These are phyloP conservation scores for Ridgeia piscesae DNA, from an alignment of 1,140 invertebrate genomes.

Conservation along the genomic window DNA sequence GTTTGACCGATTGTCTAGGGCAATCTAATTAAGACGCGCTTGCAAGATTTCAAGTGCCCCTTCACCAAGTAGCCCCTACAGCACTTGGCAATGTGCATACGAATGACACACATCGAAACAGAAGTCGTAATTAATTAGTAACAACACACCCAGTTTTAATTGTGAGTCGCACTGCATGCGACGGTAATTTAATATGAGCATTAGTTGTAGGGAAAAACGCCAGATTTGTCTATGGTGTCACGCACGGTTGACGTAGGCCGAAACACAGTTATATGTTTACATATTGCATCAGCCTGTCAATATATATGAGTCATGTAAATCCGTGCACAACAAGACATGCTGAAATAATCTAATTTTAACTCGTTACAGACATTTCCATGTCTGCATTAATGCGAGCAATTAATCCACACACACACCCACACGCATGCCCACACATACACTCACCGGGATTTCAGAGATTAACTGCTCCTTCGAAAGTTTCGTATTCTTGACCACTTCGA, in stretches of 20 bases:
- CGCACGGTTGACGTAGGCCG: too few species aligned
- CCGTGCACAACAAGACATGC: too few species aligned
- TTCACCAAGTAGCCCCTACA: not conserved
- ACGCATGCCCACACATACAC: too few species aligned
- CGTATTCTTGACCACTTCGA: constrained; percentile 78
- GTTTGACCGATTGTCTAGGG: not conserved
- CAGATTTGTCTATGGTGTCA: not conserved
- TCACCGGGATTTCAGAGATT: constrained; percentile 81
- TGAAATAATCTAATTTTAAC: too few species aligned
- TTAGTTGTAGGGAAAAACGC: not conserved
- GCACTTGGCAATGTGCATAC: not conserved
- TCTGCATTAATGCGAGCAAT: not conserved
- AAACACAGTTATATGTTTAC: too few species aligned
- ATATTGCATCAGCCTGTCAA: too few species aligned
- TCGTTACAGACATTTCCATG: too few species aligned
- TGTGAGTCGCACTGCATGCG: too few species aligned
- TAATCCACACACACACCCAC: too few species aligned
- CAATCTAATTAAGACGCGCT: not conserved
- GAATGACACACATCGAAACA: not conserved
- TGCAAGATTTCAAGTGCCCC: not conserved
- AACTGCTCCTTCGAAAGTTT: constrained; percentile 83
- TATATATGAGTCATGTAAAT: too few species aligned
- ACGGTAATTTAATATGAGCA: too few species aligned
- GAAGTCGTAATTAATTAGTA: not conserved
- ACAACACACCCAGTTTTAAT: not conserved